Evolutionary conservation across 2,888 invertebrate genomes (phyloP).

Genomic region (Synanthedon formicaeformis): DNA sequence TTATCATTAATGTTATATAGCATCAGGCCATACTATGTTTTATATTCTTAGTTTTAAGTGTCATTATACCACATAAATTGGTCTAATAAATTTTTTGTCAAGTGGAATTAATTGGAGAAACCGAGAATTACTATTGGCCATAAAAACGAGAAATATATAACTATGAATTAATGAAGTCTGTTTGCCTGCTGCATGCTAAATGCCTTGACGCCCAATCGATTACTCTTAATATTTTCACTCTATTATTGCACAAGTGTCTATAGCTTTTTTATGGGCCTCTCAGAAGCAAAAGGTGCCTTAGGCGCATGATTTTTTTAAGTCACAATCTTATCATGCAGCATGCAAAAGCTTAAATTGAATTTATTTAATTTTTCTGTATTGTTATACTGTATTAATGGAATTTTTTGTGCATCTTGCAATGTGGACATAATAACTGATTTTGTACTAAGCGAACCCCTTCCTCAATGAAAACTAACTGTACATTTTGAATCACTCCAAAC

Average conservation of each 20-base stretch:
- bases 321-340: conserved; percentile 59
- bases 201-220: conserved; percentile 26
- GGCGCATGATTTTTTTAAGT: conserved; percentile 41
- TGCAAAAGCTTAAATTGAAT: conserved; percentile 53
- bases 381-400: neutral
- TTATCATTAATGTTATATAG: conserved; percentile 18
- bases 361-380: conserved; percentile 19
- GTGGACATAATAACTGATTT: conserved; percentile 27
- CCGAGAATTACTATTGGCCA: neutral
- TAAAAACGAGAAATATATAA: neutral
- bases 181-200: conserved; percentile 68
- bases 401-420: neutral
- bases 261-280: conserved; percentile 32
- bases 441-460: conserved; percentile 18
- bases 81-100: neutral
- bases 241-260: conserved; percentile 33
- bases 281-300: conserved; percentile 27
- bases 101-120: neutral
- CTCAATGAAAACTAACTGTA: conserved; percentile 16
- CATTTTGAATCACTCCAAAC: conserved; percentile 26
- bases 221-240: conserved; percentile 18
- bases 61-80: neutral
- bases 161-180: conserved; percentile 17
- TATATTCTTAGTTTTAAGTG: conserved; percentile 34
- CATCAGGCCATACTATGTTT: conserved; percentile 24